Conservation (phyloP, 1,140 invertebrate species). For the Epicauta chinensis region DNA sequence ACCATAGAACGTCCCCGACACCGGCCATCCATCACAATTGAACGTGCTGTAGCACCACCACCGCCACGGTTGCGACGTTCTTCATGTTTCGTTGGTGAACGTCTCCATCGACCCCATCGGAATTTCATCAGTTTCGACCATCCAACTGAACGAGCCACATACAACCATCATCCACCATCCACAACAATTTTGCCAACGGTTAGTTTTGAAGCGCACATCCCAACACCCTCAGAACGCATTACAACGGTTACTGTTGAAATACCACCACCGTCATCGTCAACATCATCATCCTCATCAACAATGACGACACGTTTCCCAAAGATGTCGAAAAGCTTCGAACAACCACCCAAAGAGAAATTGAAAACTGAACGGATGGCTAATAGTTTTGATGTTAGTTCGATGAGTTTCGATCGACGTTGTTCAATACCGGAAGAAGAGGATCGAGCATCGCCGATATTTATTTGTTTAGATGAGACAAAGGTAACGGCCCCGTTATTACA, state of each 20-base stretch:
- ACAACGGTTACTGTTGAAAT: conserved; percentile 13
- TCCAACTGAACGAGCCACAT: conserved; percentile 26
- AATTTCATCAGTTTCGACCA: conserved; percentile 41
- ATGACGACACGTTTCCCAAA: conserved; percentile 14
- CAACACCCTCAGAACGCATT: conserved; percentile 12
- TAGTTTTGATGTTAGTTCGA: conserved; percentile 33
- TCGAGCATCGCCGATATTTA: conserved; percentile 22
- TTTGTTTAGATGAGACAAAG: conserved; percentile 34
- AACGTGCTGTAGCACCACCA: conserved; percentile 20
- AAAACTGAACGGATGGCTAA: conserved; percentile 31
- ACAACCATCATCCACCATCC: conserved; percentile 30
- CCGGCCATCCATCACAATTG: conserved; percentile 34
- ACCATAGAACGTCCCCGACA: conserved; percentile 23
- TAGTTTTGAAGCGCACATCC: conserved; percentile 32
- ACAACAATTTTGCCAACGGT: conserved; percentile 36
- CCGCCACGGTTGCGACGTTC: conserved; percentile 23
- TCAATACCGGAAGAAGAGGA: conserved; percentile 29
- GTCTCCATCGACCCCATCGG: conserved; percentile 22
- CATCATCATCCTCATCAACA: neutral
- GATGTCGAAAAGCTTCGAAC: conserved; percentile 36
- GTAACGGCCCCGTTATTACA: conserved; percentile 33
- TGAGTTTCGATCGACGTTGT: conserved; percentile 26
- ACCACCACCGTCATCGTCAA: neutral
- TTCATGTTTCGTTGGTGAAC: conserved; percentile 34
- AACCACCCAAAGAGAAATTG: conserved; percentile 19